Conservation (phyloP, 2,113 vertebrate species). For the Sander lucioperca region DNA sequence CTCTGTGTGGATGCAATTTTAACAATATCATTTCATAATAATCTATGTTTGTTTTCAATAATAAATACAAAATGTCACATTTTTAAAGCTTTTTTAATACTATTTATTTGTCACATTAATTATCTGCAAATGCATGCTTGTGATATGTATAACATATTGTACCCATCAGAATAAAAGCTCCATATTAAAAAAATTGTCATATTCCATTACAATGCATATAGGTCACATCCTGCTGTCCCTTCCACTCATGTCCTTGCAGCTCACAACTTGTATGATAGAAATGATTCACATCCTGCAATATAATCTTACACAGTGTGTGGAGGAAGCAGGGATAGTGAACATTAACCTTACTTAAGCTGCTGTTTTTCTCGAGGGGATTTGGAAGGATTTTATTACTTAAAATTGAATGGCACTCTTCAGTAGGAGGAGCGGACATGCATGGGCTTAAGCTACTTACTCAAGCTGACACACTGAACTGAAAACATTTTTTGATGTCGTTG, state of each 20-base stretch:
- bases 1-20: not conserved
- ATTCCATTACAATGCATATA: slow-evolving; percentile 5
- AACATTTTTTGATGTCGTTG: slow-evolving; percentile 37
- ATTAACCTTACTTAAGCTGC: slow-evolving; percentile 68
- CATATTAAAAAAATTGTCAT: not conserved
- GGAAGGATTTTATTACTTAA: slow-evolving; percentile 57
- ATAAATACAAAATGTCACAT: not conserved
- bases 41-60: not conserved
- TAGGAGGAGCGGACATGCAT: slow-evolving; percentile 65
- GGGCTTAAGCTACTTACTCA: slow-evolving; percentile 61
- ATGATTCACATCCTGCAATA: slow-evolving; percentile 52
- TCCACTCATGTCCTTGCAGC: slow-evolving; percentile 13
- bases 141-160: not conserved
- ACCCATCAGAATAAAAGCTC: slow-evolving; percentile 14
- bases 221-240: slow-evolving; percentile 35
- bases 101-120: not conserved
- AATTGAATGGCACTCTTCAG: slow-evolving; percentile 66
- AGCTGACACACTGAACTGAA: slow-evolving; percentile 46
- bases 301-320: slow-evolving; percentile 56
- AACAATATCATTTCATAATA: not conserved
- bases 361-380: slow-evolving; percentile 72
- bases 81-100: not conserved
- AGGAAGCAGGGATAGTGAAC: slow-evolving; percentile 54
- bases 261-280: slow-evolving; percentile 35
- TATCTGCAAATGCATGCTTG: not conserved